phyloP scores from a whole-genome alignment of 2,888 invertebrate genomes.

The Nemapogon koenigi region DNA sequence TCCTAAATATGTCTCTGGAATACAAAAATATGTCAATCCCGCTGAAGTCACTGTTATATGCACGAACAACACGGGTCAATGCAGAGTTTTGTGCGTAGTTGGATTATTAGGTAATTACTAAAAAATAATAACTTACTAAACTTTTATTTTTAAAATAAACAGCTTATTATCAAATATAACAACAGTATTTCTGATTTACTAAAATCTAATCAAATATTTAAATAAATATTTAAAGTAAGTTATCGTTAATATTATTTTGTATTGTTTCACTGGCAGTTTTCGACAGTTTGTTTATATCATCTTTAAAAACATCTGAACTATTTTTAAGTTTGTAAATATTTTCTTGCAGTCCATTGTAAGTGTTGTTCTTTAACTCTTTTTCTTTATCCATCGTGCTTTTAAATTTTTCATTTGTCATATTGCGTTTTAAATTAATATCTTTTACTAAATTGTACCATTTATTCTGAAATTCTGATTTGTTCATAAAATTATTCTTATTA shows the following conservation, averaged over 20 bases:
- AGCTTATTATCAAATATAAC: no score
- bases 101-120: no score
- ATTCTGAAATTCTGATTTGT: not conserved
- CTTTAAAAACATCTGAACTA: not conserved
- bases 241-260: not conserved
- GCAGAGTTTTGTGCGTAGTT: no score
- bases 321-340: not conserved
- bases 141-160: no score
- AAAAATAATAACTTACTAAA: no score
- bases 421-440: not conserved
- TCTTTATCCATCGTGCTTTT: conserved; percentile 4
- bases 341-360: not conserved
- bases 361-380: not conserved
- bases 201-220: not conserved
- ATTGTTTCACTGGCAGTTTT: conserved; percentile 3
- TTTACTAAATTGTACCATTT: conserved; percentile 1
- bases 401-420: not conserved
- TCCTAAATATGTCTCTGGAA: no score
- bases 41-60: no score
- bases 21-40: no score
- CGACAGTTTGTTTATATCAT: conserved; percentile 3
- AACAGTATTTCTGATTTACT: not conserved
- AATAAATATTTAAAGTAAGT: not conserved
- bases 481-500: not conserved
- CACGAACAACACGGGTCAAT: no score